Conservation (phyloP, 2,113 vertebrate species). For the Myotis lucifugus region DNA sequence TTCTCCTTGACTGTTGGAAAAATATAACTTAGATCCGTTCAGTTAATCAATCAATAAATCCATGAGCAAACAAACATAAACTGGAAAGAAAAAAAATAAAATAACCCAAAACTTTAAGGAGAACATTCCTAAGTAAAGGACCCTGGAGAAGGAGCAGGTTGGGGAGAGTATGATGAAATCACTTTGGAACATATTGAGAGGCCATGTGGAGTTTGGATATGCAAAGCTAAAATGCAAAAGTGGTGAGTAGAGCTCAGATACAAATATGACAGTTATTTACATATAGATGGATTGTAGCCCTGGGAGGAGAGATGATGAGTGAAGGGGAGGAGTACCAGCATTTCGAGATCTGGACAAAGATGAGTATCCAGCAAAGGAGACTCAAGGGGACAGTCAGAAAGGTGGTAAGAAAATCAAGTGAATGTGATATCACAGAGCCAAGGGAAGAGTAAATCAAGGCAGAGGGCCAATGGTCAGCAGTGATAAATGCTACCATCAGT, state of each 20-base stretch:
- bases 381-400: neutral
- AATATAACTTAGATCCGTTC: constrained; percentile 6
- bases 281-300: neutral
- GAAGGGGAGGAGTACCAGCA: neutral
- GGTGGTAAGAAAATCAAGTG: neutral
- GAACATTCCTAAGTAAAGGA: neutral
- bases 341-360: neutral
- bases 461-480: neutral
- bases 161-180: neutral
- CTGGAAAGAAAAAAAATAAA: constrained; percentile 6
- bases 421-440: neutral
- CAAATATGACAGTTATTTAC: neutral
- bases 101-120: neutral
- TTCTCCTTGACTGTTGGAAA: constrained; percentile 58
- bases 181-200: neutral
- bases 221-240: neutral
- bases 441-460: neutral
- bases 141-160: neutral
- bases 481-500: neutral
- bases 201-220: neutral
- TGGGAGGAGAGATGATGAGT: neutral
- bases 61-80: constrained; percentile 58
- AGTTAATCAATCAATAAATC: constrained; percentile 48
- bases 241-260: neutral
- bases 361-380: neutral